Base-by-base conservation (phyloP, 2,113 vertebrate species). In the Calonectris borealis region DNA sequence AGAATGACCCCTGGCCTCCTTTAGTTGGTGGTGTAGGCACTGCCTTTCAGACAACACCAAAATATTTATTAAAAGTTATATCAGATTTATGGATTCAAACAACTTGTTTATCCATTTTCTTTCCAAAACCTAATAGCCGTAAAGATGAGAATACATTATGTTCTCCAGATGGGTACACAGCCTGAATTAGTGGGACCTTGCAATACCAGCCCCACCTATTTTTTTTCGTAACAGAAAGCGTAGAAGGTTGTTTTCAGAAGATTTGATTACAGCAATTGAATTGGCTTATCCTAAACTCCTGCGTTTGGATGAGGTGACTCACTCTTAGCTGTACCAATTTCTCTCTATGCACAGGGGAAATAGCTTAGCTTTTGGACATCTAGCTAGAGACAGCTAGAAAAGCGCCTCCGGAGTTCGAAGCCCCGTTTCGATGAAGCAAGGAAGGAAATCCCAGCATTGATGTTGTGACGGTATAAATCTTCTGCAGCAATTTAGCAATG, bases 171-270 rank as follows among this genome's bases (percentile, higher is more conserved):
- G 29, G 26, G 29, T 55, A 60, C 26, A 44, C 26, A 82, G 57
- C 29, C 42, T 25, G 19, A 65, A 65, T 69, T 72, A 64, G 24
- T 13, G 18, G 22, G 27, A 75, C 42, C 9, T 52, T 86, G 60
- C 65, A 64, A 55, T 46, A 82, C 29, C 48, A 90, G 21, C 26
- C 24, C 34, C 77, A 60, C 14, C 25, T 66, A 22, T 7, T 5
- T 24, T 66, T 66, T 66, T 88, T 83, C 0, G 0, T 76, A 48
- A 64, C 10, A 79, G 26, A 78, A 75, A 79, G 9, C 0, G 0
- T 49, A 25, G 22, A 72, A 82, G 61, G 16, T 44, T 82, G 16
- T 87, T 91, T 75, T 61, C 73, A 87, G 52, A 15, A 55, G n/a
- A 82, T 87, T 71, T 79, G 52, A 46, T 68, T 71, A 61, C 20